These are phyloP conservation scores for Hylia prasina DNA, from an alignment of 2,113 vertebrate species.

Conservation along the genomic window DNA sequence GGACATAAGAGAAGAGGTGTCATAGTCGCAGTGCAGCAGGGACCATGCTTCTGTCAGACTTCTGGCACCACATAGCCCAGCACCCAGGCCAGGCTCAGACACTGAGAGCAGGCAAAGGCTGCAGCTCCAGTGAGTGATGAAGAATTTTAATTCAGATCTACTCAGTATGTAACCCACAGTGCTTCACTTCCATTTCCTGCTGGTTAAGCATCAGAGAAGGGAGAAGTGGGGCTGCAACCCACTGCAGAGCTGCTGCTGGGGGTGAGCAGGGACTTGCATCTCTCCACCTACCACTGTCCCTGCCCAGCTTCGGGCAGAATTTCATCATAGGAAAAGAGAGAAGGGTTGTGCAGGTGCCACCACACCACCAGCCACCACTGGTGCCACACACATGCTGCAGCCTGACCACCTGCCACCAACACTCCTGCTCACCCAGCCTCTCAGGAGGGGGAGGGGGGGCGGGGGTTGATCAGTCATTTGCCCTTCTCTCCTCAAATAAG, in stretches of 20 bases:
- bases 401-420: not conserved
- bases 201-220: not conserved
- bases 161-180: not conserved
- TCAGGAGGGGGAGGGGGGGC: not conserved
- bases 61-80: not conserved
- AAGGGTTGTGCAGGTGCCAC: not conserved
- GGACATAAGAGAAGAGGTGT: not conserved
- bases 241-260: not conserved
- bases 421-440: not conserved
- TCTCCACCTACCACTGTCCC: not conserved
- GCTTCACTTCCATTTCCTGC: not conserved
- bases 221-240: not conserved
- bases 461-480: fast-evolving
- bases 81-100: not conserved
- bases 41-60: not conserved
- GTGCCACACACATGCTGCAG: fast-evolving
- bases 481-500: fast-evolving
- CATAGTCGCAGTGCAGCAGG: not conserved
- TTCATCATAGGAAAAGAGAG: not conserved
- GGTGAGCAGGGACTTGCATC: fast-evolving
- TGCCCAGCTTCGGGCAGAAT: fast-evolving
- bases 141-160: not conserved
- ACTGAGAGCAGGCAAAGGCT: not conserved
- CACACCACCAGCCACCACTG: fast-evolving
- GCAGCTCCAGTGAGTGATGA: not conserved